Evolutionary conservation across 2,888 invertebrate species (phyloP), one percentile per base, ranked within the genome.

Genomic region (Venustoraphidia nigricollis): DNA sequence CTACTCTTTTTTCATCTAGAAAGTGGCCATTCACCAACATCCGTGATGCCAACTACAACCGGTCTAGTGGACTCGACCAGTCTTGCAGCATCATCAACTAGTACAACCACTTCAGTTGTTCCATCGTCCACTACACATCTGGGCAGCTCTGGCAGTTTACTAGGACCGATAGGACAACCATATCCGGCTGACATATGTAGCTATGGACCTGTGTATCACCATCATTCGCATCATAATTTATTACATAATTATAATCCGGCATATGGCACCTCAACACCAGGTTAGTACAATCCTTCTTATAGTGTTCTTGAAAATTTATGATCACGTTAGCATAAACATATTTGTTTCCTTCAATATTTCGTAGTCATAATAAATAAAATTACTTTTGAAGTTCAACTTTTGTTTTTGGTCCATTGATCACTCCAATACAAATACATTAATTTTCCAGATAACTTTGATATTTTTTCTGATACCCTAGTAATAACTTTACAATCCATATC

Each of bases 191-290:
- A 81, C 57, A 67, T 80, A 51, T 79, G 79, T 64, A 73, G 76
- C 42, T 80, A 81, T 62, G 79, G 80, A 1, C 81, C 81, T 36
- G 69, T 81, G 2, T 81, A 80, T 60, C 68, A 75, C 44, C 77
- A 77, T 57, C 27, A 27, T 27, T 27, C 27, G 27, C 66, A 72
- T 54, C 77, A 75, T 53, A 66, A 65, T 51, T 52, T 66, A 40
- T 51, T 65, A 34, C 67, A 67, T 51, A 66, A 64, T 49, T 67
- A 67, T 54, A 66, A 66, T 50, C 52, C 63, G 4, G 63, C 65
- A 11, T 65, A 65, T 51, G 59, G 56, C 48, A 61, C 60, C 50
- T 65, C 14, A 65, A 27, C 27, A 5, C 27, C 27, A 27, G 27
- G 27, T 27, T 27, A 27, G 27, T 27, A 6, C 27, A 27, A 27